Evolutionary conservation across 2,888 invertebrate genomes (phyloP).

Genomic region (Mythimna albipuncta): DNA sequence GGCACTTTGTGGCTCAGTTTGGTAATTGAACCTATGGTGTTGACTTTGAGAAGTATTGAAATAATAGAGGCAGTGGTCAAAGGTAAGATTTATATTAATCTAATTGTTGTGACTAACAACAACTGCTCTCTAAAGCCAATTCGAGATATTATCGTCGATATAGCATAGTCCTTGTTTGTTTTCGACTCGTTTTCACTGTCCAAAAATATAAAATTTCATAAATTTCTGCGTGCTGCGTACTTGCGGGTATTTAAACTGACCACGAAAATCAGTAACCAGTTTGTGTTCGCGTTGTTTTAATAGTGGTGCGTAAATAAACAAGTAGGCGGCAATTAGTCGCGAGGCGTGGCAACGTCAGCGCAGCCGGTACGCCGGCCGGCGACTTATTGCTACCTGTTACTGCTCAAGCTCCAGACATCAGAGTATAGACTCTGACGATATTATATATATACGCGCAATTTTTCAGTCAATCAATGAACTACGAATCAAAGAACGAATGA

Average conservation of each 20-base stretch:
- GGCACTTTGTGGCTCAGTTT: slow-evolving; percentile 73
- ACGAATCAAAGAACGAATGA: background rate
- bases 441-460: slow-evolving; percentile 59
- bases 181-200: slow-evolving; percentile 1
- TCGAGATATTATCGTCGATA: background rate
- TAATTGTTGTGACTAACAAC: background rate
- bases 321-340: slow-evolving; percentile 84
- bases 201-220: slow-evolving; percentile 24
- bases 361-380: slow-evolving; percentile 63
- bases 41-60: slow-evolving; percentile 81
- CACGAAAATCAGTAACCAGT: slow-evolving; percentile 52
- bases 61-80: slow-evolving; percentile 84
- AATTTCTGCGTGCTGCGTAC: slow-evolving; percentile 4
- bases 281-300: slow-evolving; percentile 52
- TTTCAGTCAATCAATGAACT: slow-evolving; percentile 54
- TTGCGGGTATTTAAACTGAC: slow-evolving; percentile 8
- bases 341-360: slow-evolving; percentile 79
- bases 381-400: slow-evolving; percentile 74
- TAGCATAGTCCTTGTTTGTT: background rate
- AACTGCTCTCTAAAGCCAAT: too few relatives aligned
- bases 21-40: slow-evolving; percentile 80
- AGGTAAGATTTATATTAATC: slow-evolving; percentile 74
- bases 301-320: slow-evolving; percentile 80
- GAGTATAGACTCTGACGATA: slow-evolving; percentile 49
- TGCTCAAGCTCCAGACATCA: slow-evolving; percentile 45